A percentile compares a stretch with the other conserved stretches of the same genome.
phyloP scores from a whole-genome alignment of 2,888 invertebrate species.

The Anticlea derivata region DNA sequence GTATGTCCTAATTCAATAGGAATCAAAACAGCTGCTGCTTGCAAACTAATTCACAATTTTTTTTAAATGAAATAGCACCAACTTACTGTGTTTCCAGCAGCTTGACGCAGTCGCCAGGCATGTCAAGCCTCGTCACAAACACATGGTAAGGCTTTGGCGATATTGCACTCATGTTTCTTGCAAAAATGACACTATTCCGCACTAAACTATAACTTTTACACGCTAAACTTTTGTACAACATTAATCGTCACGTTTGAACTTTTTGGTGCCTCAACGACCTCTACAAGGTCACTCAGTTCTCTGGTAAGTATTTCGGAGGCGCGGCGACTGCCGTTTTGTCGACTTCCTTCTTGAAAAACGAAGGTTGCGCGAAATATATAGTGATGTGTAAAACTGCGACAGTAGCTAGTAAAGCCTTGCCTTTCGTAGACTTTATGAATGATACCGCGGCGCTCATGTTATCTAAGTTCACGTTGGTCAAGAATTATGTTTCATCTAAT shows the following conservation, averaged over 20 bases:
- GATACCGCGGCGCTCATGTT: constrained; percentile 65
- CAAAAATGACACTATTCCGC: constrained; percentile 37
- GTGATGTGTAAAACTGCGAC: constrained; percentile 67
- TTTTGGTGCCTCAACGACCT: constrained; percentile 11
- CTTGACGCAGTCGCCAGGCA: constrained; percentile 84
- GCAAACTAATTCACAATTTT: too few species aligned
- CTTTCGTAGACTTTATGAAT: constrained; percentile 70
- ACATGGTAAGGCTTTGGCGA: constrained; percentile 75
- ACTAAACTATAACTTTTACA: constrained; percentile 42
- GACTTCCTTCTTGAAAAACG: constrained; percentile 66
- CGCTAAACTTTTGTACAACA: constrained; percentile 59
- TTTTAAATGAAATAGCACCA: too few species aligned
- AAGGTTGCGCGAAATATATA: constrained; percentile 72
- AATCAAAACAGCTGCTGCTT: too few species aligned
- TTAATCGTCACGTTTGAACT: constrained; percentile 42
- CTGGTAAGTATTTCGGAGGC: constrained; percentile 71
- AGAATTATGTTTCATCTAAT: background rate
- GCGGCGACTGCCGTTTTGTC: constrained; percentile 44
- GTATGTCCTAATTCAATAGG: too few species aligned
- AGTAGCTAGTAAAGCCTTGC: constrained; percentile 70
- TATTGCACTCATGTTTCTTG: constrained; percentile 61
- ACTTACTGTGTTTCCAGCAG: constrained; percentile 85
- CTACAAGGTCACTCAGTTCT: constrained; percentile 59
- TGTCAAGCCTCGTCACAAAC: constrained; percentile 85
- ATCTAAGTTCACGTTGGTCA: constrained; percentile 31